phyloP scores from a whole-genome alignment of 2,797 vertebrate species.

The Ibycter americanus region DNA sequence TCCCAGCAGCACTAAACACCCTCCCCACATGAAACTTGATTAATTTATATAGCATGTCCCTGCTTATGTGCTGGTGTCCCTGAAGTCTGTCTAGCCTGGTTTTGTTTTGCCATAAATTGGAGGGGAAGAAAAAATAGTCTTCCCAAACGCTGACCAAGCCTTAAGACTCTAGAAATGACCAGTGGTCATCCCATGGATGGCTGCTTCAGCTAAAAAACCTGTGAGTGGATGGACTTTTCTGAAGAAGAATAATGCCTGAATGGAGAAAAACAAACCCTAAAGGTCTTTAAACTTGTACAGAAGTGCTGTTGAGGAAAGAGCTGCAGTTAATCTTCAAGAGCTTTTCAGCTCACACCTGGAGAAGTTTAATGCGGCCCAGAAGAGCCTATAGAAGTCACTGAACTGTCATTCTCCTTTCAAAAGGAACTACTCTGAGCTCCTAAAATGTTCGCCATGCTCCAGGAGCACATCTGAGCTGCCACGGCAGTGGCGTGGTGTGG shows the following conservation, averaged over 20 bases:
- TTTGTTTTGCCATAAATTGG: background rate
- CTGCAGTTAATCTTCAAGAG: background rate
- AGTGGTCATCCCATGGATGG: background rate
- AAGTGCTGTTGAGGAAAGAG: background rate
- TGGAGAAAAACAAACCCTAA: rapidly evolving
- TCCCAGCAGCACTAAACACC: background rate
- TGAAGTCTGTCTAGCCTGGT: background rate
- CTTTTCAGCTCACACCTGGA: background rate
- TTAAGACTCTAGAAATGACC: background rate
- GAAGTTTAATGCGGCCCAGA: background rate
- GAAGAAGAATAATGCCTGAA: background rate
- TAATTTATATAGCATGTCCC: background rate
- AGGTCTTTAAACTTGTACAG: background rate
- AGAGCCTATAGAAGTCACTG: background rate
- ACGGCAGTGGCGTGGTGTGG: background rate
- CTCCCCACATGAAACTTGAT: background rate
- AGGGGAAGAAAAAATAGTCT: background rate
- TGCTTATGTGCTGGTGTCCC: background rate
- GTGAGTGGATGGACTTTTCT: background rate
- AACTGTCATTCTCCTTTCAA: background rate
- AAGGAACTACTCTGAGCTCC: background rate
- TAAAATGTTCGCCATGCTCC: rapidly evolving
- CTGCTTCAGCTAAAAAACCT: background rate
- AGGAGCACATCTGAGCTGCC: background rate
- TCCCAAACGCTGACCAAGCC: background rate